Conservation (phyloP, 1,140 invertebrate species). For the Nylanderia fulva region DNA sequence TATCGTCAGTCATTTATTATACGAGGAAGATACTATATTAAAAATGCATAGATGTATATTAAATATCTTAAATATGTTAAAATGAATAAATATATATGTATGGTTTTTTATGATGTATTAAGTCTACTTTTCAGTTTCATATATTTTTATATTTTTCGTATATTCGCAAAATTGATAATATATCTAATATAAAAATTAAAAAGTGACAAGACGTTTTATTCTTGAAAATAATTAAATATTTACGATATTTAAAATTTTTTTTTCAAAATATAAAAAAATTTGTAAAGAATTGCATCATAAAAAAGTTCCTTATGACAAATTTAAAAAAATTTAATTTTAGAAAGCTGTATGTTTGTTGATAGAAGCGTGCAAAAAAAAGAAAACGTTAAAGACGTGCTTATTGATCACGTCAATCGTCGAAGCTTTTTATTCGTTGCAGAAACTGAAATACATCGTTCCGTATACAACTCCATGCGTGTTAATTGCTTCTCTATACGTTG, state of each 20-base stretch:
- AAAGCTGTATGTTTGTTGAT: neutral
- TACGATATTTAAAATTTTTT: neutral
- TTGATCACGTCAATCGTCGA: slow-evolving; percentile 54
- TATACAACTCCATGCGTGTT: slow-evolving; percentile 49
- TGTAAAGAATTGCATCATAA: neutral
- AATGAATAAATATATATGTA: neutral
- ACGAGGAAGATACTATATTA: neutral
- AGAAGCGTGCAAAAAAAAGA: neutral
- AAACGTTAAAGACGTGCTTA: slow-evolving; percentile 42
- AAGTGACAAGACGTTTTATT: neutral
- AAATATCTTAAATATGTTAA: too few species aligned
- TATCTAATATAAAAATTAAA: neutral
- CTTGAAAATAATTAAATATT: neutral
- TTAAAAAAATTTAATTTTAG: neutral
- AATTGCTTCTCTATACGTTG: slow-evolving; percentile 60
- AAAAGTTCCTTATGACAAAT: neutral
- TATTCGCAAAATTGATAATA: neutral
- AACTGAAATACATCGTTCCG: slow-evolving; percentile 43
- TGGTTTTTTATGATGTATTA: neutral
- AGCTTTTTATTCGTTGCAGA: slow-evolving; percentile 54
- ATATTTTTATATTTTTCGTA: neutral
- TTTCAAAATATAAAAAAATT: neutral
- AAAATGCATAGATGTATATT: too few species aligned
- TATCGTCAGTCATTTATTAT: neutral
- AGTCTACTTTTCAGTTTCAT: neutral